phyloP scores from a whole-genome alignment of 2,797 vertebrate genomes.

The Hemibagrus guttatus region DNA sequence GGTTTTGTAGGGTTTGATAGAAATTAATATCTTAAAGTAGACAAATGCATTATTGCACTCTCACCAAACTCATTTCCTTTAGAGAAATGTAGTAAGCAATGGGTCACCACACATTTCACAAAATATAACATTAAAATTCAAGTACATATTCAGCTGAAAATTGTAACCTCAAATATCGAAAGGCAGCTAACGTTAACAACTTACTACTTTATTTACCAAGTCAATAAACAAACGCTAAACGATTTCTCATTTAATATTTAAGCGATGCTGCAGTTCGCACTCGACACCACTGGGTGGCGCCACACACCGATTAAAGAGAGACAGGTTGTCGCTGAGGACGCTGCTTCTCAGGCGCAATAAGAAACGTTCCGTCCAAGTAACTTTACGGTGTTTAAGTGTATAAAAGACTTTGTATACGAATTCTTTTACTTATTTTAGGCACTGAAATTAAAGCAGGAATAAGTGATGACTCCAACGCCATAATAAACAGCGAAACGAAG shows the following conservation, averaged over 20 bases:
- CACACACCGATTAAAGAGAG: slow-evolving; percentile 8
- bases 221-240: neutral
- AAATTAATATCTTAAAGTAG: neutral
- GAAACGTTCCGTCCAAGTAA: neutral
- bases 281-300: slow-evolving; percentile 37
- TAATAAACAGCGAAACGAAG: neutral
- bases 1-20: neutral
- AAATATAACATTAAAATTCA: too few relatives aligned
- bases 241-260: neutral
- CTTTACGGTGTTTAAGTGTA: neutral
- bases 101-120: too few relatives aligned
- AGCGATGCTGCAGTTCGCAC: neutral
- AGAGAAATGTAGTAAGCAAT: neutral
- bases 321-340: neutral
- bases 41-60: neutral
- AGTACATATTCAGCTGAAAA: neutral
- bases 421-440: neutral
- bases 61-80: neutral
- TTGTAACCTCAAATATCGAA: neutral
- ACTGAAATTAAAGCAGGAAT: neutral
- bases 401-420: neutral
- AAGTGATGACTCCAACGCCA: neutral
- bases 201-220: too few relatives aligned
- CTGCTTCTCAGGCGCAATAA: slow-evolving; percentile 1
- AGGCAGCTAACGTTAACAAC: too few relatives aligned